Evolutionary conservation across 1,140 invertebrate species (phyloP), one percentile per base, ranked within the genome.

Genomic region (Dolichoris vasculosae): DNA sequence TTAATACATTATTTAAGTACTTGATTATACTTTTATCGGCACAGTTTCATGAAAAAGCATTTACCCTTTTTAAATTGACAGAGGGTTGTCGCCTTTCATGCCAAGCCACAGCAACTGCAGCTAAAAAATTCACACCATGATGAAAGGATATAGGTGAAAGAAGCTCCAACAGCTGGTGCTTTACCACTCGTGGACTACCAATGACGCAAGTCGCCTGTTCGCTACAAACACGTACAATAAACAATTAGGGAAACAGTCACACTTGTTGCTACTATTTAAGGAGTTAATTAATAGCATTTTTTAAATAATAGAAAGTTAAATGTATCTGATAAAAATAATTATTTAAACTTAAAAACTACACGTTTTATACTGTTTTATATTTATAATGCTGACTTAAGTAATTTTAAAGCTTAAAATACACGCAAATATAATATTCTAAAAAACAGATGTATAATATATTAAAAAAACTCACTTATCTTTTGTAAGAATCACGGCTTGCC

Each of bases 21-120:
- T 63, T n/a, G 64, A 1, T 46, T 73, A 8, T 77, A 0, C 17
- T 30, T 73, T 63, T 15, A 43, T 2, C 43, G 43, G 23, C 38
- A 40, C 40, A 23, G 67, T 20, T 32, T 3, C 38, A 23, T 4
- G 23, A n/a, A 26, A 73, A 32, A 82, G 63, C 82, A 84, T 88
- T 89, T 91, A 94, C 94, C 87, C 93, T 94, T 90, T 94, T 95
- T 8, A 91, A 90, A 88, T 89, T 94, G 23, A 87, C 79, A 67
- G 93, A 91, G 48, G 92, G 90, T 85, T 94, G 92, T 86, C 95
- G 94, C 77, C 96, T 94, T 89, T 98, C 97, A 90, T 97, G 96
- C 97, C 98, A 98, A 55, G 97, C 97, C 64, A 98, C 96, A n/a
- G 97, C 97, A 86, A 98, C 95, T 23, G 97, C 96, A 32, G 96